Evolutionary conservation across 53 echinoderm and acorn worm species (phyloP).

Genomic region (Henricia sp.): DNA sequence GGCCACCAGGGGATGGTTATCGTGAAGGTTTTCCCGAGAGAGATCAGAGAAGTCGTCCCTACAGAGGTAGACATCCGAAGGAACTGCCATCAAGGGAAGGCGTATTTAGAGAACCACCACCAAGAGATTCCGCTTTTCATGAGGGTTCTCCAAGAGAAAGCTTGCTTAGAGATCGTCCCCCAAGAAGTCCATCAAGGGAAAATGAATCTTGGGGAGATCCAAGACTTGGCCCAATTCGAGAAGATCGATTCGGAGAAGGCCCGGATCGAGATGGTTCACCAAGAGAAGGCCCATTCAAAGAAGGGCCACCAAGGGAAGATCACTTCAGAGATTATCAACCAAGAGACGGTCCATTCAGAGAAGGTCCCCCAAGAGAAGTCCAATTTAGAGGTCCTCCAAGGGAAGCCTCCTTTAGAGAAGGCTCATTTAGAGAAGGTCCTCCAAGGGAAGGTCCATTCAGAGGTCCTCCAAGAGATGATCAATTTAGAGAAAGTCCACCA

Average conservation of each 20-base stretch:
- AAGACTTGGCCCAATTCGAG: background rate
- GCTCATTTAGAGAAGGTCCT: background rate
- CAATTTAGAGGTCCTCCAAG: background rate
- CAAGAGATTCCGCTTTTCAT: background rate
- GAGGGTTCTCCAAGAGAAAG: background rate
- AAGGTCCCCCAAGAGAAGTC: background rate
- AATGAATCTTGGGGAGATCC: conserved; percentile 11
- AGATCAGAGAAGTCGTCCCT: background rate
- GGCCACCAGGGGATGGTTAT: background rate
- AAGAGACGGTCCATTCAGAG: conserved; percentile 23
- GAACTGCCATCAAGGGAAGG: no score
- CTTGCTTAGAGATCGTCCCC: conserved; percentile 7
- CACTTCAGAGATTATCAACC: background rate
- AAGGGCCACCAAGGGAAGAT: conserved; percentile 11
- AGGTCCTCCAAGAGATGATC: background rate
- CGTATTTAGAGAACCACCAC: background rate
- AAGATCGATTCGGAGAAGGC: background rate
- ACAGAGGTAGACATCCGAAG: background rate
- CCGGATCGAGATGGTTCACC: conserved; percentile 10
- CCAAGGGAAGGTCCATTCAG: background rate
- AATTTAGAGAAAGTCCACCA: background rate
- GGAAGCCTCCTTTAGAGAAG: conserved; percentile 16
- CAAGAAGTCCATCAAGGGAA: background rate
- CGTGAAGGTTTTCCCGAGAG: background rate
- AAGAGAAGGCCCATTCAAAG: conserved; percentile 2